A percentile compares a stretch with the other conserved stretches of the same genome.
Conservation (phyloP, 2,113 vertebrate genomes). For the Chamaea fasciata region DNA sequence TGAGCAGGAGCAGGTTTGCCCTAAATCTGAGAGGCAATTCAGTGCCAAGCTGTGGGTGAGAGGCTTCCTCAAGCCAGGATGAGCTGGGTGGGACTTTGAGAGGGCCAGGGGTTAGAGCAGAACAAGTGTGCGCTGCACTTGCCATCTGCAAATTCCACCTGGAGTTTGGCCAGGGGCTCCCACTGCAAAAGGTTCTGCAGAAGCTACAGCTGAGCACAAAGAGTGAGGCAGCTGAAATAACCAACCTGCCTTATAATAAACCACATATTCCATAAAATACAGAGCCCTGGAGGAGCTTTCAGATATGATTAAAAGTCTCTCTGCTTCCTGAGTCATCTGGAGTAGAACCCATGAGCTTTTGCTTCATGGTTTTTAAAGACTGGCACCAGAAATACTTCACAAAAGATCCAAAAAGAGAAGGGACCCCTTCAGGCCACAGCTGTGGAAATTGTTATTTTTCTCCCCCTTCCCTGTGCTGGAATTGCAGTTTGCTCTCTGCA, state of each 20-base stretch:
- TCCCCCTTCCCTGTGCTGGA: background rate
- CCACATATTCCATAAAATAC: background rate
- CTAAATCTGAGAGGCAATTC: background rate
- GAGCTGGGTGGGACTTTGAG: background rate
- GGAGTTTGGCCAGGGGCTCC: background rate
- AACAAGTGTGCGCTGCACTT: background rate
- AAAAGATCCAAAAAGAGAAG: background rate
- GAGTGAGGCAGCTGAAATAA: background rate
- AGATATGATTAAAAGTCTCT: background rate
- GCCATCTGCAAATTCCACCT: background rate
- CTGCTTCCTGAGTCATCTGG: background rate
- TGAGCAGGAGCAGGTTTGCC: background rate
- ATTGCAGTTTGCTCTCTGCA: background rate
- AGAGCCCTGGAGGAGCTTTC: background rate
- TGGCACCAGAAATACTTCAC: background rate
- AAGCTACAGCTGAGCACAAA: background rate
- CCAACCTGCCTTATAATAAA: background rate
- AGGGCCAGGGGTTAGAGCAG: background rate
- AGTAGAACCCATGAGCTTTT: constrained; percentile 22
- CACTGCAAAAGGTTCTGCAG: background rate
- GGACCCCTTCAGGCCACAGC: background rate
- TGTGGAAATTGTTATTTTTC: background rate
- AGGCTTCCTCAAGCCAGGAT: background rate
- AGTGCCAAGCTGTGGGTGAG: background rate
- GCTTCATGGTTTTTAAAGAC: constrained; percentile 10